Base-by-base conservation (phyloP, 92 coral and sea anemone species). In the Epizoanthus ramosus region DNA sequence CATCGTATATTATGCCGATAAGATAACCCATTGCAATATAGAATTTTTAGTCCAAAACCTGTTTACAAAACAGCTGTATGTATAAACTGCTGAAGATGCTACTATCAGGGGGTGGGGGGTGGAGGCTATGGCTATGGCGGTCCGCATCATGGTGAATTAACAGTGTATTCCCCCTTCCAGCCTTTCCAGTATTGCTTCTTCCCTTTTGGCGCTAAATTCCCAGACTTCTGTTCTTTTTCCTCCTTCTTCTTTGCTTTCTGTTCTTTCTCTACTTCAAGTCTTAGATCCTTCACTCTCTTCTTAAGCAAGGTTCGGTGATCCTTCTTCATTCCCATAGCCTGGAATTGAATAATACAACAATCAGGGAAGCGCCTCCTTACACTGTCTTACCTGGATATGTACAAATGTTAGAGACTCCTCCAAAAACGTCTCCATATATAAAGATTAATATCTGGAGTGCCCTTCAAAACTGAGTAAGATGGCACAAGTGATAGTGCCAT, bases 291-390 rank as follows among this genome's bases (percentile, higher is more conserved):
- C 39, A 97, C 71, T 41, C 85, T 88, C 84, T 97, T 97, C 81
- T 97, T 97, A 67, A 97, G 84, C 70, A 87, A 2, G 15, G 85
- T 85, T 74, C 94, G 83, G 81, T 93, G 92, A 35, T 91, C 95
- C 76, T 88, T 95, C 35, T 86, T 90, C 45, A 97, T 87, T 15
- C 98, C 98, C 91, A 97, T 90, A 19, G 93, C 85, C 99, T 97
- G 68, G 16, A 17, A 84, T 47, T 28, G 54, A 21, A 21, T 2
- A 39, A 16, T 15, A 70, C 50, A 47, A 9, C 3, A 14, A 37
- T 37, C 6, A 37, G 3, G 6, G 43, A 37, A 50, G 54, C 16
- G 2, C 2, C 54, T 50, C 8, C 15, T 13, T 9, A 9, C 54
- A 50, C 54, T 50, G 3, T 50, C 14, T 50, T 50, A 50, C 14